phyloP scores from a whole-genome alignment of 37 sponge, comb jelly and placozoan genomes.

The Mnemiopsis leidyi region DNA sequence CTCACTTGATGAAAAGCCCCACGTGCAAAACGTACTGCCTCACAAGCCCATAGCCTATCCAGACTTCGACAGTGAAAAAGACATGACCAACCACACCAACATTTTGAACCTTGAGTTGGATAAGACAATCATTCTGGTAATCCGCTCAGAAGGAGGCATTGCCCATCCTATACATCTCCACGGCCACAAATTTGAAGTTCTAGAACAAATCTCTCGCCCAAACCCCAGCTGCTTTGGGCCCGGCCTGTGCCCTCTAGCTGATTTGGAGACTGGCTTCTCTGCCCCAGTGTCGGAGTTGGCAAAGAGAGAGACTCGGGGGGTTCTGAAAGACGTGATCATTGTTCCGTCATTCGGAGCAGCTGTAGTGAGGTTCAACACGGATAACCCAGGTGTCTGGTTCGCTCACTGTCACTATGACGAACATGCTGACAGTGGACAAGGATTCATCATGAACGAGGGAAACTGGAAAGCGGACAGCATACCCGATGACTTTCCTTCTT shows the following conservation, averaged over 20 bases:
- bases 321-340: neutral
- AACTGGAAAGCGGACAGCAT: neutral
- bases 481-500: neutral
- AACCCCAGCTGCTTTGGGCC: neutral
- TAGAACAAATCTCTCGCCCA: neutral
- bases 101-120: neutral
- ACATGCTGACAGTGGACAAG: conserved; percentile 67
- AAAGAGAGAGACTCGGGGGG: neutral
- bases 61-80: neutral
- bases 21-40: neutral
- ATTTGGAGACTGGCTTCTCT: neutral
- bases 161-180: neutral
- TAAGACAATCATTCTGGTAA: neutral
- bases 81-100: neutral
- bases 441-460: conserved; percentile 26
- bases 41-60: neutral
- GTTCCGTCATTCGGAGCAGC: neutral
- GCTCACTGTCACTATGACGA: conserved; percentile 68
- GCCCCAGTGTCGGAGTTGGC: neutral
- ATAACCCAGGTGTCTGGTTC: neutral
- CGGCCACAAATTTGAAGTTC: conserved; percentile 29
- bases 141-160: neutral
- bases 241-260: neutral
- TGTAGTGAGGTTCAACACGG: neutral
- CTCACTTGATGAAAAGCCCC: neutral